phyloP scores from a whole-genome alignment of 2,888 invertebrate species.

The Sipha maydis region DNA sequence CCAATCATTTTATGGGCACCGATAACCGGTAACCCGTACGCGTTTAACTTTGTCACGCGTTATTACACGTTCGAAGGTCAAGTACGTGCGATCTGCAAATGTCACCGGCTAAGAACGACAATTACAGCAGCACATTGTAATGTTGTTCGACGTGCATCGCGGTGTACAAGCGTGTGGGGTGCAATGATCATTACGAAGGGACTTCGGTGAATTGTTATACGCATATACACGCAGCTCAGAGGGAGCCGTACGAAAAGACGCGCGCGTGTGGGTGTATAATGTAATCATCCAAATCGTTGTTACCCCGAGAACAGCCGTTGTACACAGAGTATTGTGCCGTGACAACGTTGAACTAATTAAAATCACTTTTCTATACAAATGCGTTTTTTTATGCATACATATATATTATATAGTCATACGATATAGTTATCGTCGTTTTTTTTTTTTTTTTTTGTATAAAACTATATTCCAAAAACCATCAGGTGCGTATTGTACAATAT shows the following conservation, averaged over 20 bases:
- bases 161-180: not conserved
- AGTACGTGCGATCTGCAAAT: not conserved
- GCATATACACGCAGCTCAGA: not conserved
- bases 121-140: not conserved
- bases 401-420: not conserved
- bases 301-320: not conserved
- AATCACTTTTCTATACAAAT: not conserved
- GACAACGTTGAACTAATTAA: conserved; percentile 5
- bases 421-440: not conserved
- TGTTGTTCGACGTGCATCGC: not conserved
- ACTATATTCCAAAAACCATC: not conserved
- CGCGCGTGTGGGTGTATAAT: not conserved
- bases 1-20: too few relatives aligned
- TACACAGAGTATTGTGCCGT: not conserved
- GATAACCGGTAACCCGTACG: too few relatives aligned
- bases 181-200: too few relatives aligned
- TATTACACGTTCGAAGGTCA: not conserved
- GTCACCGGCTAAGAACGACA: conserved; percentile 18
- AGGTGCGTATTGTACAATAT: not conserved
- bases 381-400: not conserved
- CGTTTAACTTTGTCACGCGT: too few relatives aligned
- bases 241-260: not conserved
- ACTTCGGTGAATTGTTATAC: too few relatives aligned
- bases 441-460: too few relatives aligned
- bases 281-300: conserved; percentile 20